Evolutionary conservation across 2,797 vertebrate species (phyloP).

Genomic region (Enteromius afrohamiltoni): DNA sequence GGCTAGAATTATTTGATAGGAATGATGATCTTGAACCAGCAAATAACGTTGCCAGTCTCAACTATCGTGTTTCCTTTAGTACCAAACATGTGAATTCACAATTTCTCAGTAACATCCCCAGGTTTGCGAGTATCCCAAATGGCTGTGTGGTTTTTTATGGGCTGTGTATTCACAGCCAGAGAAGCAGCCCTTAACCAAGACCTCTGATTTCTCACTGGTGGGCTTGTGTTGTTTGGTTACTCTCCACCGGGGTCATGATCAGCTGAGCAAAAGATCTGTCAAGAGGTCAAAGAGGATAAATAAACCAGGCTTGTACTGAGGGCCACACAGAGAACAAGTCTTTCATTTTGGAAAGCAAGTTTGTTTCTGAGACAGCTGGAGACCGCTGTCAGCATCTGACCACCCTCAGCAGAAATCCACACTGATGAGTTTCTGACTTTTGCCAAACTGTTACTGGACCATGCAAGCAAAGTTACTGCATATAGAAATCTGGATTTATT

Average conservation of each 20-base stretch:
- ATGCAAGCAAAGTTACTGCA: not conserved
- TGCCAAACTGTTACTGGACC: constrained; percentile 17
- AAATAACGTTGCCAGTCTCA: not conserved
- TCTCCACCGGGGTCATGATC: constrained; percentile 46
- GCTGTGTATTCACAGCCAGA: constrained; percentile 18
- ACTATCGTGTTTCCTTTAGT: not conserved
- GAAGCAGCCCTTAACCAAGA: constrained; percentile 31
- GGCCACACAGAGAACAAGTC: constrained; percentile 58
- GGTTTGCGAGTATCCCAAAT: not conserved
- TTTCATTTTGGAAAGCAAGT: constrained; percentile 64
- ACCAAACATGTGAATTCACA: constrained; percentile 5
- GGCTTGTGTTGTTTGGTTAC: constrained; percentile 47
- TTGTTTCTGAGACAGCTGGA: constrained; percentile 74
- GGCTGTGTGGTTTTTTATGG: constrained; percentile 15
- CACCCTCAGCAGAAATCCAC: constrained; percentile 38
- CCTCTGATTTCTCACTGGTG: constrained; percentile 49
- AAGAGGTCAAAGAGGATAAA: constrained; percentile 62
- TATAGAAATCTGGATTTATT: constrained; percentile 17
- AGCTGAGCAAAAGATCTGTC: constrained; percentile 45
- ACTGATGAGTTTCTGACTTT: constrained; percentile 14
- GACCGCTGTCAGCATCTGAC: constrained; percentile 56
- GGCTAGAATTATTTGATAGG: constrained; percentile 1
- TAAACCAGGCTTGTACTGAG: constrained; percentile 51
- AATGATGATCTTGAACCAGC: not conserved
- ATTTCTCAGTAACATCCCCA: constrained; percentile 3